Evolutionary conservation across 2,888 invertebrate species (phyloP).

Genomic region (Carpatolechia fugitivella): DNA sequence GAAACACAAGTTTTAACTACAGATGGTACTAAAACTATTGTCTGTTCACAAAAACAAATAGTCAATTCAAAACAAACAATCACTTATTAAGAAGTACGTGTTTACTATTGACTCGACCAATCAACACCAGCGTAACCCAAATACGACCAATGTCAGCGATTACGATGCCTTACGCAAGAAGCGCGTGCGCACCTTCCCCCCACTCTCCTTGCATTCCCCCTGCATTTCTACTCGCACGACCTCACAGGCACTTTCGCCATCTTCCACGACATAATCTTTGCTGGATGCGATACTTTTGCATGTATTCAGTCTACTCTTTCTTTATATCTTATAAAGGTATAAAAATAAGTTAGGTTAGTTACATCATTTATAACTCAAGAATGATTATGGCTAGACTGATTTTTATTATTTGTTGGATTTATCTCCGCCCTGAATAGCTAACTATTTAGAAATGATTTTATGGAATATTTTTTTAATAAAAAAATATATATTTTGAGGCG

Average conservation of each 20-base stretch:
- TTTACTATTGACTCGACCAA: conserved; percentile 10
- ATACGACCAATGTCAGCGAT: conserved; percentile 42
- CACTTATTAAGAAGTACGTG: neutral
- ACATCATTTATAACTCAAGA: no score
- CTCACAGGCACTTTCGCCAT: conserved; percentile 43
- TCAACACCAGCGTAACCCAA: conserved; percentile 32
- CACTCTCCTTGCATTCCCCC: conserved; percentile 17
- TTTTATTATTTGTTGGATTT: no score
- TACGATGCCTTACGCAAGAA: conserved; percentile 40
- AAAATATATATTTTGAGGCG: no score
- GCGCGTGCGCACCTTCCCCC: conserved; percentile 38
- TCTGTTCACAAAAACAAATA: neutral
- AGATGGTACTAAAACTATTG: no score
- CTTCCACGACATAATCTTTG: neutral
- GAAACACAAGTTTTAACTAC: no score
- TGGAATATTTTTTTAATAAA: no score
- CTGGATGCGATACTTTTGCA: conserved; percentile 15
- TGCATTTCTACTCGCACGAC: conserved; percentile 35
- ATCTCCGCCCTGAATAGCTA: no score
- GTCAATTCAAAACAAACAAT: neutral
- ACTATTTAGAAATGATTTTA: no score
- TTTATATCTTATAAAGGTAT: neutral
- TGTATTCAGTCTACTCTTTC: neutral
- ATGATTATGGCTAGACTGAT: no score
- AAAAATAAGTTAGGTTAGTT: neutral